Percentiles rank a stretch among this genome's conserved stretches.
Conservation (phyloP, 2,113 vertebrate genomes). For the Ancistrus triradiatus region DNA sequence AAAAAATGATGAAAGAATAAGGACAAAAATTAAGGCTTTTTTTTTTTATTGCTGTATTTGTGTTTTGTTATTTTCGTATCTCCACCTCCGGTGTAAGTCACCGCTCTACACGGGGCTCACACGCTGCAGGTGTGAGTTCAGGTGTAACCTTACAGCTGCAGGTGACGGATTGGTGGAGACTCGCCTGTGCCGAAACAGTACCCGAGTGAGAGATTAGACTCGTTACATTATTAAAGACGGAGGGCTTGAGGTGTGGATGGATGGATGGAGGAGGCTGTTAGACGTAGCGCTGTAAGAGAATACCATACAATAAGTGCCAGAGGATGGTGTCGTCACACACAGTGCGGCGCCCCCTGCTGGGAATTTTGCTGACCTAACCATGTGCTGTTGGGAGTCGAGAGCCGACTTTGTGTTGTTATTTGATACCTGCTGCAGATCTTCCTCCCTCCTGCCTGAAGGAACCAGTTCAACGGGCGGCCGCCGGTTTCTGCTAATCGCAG, state of each 20-base stretch:
- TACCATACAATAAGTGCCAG: too few species aligned
- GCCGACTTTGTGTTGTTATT: background rate
- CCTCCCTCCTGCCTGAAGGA: background rate
- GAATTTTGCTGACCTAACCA: too few species aligned
- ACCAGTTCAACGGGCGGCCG: conserved; percentile 9
- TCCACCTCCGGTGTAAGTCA: too few species aligned
- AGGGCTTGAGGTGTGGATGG: background rate
- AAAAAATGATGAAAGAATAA: too few species aligned
- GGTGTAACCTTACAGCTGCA: conserved; percentile 16
- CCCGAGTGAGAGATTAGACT: background rate
- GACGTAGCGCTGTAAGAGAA: too few species aligned
- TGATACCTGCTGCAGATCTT: background rate
- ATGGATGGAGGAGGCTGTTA: background rate
- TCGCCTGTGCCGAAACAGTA: conserved; percentile 1
- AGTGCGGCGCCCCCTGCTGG: too few species aligned
- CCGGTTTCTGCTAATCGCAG: too few species aligned
- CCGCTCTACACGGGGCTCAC: background rate
- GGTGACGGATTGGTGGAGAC: conserved; percentile 23
- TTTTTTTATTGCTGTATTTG: too few species aligned
- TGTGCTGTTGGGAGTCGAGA: background rate
- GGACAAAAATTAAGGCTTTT: too few species aligned
- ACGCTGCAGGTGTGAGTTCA: conserved; percentile 8
- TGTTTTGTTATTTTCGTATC: too few species aligned
- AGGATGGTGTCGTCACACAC: background rate
- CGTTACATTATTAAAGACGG: conserved; percentile 1